Evolutionary conservation across 2,797 vertebrate genomes (phyloP).

Genomic region (Pristis pectinata): DNA sequence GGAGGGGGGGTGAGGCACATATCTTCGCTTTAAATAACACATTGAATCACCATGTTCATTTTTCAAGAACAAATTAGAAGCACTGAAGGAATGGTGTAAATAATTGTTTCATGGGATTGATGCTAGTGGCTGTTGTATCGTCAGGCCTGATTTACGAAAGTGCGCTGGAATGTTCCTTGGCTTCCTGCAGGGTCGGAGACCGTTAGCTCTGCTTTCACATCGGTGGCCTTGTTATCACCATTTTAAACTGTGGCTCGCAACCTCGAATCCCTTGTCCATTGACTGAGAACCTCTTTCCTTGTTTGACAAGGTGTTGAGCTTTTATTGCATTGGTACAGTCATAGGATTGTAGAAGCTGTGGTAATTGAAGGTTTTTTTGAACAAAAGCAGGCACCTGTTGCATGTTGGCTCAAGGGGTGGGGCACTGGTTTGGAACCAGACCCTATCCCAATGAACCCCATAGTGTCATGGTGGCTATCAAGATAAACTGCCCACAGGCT

Average conservation of each 20-base stretch:
- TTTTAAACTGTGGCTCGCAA: slow-evolving; percentile 85
- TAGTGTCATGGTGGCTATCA: too few relatives aligned
- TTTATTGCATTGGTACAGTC: slow-evolving; percentile 50
- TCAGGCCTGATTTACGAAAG: slow-evolving; percentile 99
- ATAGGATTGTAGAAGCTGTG: background rate
- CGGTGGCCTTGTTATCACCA: slow-evolving; percentile 95
- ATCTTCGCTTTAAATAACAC: slow-evolving; percentile 39
- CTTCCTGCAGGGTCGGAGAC: slow-evolving; percentile 93
- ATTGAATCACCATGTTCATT: slow-evolving; percentile 57
- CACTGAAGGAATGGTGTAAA: slow-evolving; percentile 69
- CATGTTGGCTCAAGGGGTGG: too few relatives aligned
- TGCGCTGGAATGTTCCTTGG: slow-evolving; percentile 98
- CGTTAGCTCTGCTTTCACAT: slow-evolving; percentile 84
- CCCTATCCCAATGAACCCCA: too few relatives aligned
- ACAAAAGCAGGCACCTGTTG: too few relatives aligned
- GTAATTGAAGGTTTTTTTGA: too few relatives aligned
- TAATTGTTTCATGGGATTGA: slow-evolving; percentile 94
- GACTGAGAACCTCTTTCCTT: slow-evolving; percentile 98
- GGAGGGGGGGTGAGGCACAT: background rate
- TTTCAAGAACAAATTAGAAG: slow-evolving; percentile 66
- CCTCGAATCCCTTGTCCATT: slow-evolving; percentile 82
- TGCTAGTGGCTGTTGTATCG: slow-evolving; percentile 90
- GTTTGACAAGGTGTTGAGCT: slow-evolving; percentile 96
- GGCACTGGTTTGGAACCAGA: too few relatives aligned
- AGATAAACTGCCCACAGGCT: too few relatives aligned